These are phyloP conservation scores for Cyanistes caeruleus DNA, from an alignment of 2,113 vertebrate species.

Conservation along the genomic window DNA sequence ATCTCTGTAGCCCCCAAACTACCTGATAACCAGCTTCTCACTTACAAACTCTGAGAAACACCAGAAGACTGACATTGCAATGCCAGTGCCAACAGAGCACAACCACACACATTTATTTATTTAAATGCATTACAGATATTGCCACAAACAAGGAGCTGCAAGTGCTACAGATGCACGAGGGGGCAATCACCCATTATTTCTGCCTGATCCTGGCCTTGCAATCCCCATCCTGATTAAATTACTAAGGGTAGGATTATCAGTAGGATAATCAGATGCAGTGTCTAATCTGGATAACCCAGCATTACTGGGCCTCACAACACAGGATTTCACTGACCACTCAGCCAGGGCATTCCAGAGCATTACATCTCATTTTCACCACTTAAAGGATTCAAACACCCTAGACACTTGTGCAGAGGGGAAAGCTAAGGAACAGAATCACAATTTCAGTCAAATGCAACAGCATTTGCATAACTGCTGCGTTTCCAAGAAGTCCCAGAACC, in stretches of 20 bases:
- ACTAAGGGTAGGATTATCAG: slow-evolving; percentile 48
- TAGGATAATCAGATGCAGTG: slow-evolving; percentile 39
- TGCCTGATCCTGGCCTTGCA: slow-evolving; percentile 13
- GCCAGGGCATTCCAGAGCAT: background rate
- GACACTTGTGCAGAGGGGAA: background rate
- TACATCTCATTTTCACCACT: slow-evolving; percentile 10
- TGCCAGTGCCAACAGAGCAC: background rate
- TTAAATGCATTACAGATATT: background rate
- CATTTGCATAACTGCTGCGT: background rate
- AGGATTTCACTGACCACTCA: background rate
- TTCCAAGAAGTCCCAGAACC: background rate
- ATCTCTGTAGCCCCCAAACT: background rate
- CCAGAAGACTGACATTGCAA: background rate
- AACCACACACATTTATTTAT: background rate
- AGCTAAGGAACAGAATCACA: background rate
- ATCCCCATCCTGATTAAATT: slow-evolving; percentile 63
- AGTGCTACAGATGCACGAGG: background rate
- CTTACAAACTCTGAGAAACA: background rate
- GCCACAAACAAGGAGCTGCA: background rate
- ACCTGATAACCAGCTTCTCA: background rate
- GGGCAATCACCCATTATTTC: background rate
- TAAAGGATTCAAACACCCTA: background rate
- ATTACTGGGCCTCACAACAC: slow-evolving; percentile 1
- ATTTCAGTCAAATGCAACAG: background rate
- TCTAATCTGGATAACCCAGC: slow-evolving; percentile 56